These are phyloP conservation scores for Apamea monoglypha DNA, from an alignment of 2,888 invertebrate genomes.

Conservation along the genomic window DNA sequence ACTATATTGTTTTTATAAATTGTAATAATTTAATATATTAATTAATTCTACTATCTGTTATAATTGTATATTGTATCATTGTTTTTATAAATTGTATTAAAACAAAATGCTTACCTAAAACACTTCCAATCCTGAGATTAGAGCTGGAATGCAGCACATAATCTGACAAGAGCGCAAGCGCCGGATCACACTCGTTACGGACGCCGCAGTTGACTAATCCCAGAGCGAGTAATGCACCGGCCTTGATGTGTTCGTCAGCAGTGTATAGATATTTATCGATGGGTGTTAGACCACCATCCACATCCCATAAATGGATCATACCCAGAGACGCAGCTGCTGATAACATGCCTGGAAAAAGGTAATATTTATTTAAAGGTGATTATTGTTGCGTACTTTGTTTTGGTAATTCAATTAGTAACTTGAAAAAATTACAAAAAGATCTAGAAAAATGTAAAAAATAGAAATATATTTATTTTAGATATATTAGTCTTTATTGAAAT, in stretches of 20 bases:
- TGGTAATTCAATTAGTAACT: background rate
- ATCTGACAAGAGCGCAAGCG: constrained; percentile 98
- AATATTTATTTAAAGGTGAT: background rate
- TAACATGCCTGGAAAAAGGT: constrained; percentile 93
- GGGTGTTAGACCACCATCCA: constrained; percentile 99
- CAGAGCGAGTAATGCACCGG: constrained; percentile 98
- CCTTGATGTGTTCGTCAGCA: constrained; percentile 98
- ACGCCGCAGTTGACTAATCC: constrained; percentile 99
- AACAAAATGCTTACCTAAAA: constrained; percentile 87
- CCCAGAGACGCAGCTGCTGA: constrained; percentile 99
- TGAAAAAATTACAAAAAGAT: background rate
- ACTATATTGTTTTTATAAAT: too few species aligned
- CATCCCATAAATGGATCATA: constrained; percentile 99
- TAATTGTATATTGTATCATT: too few species aligned
- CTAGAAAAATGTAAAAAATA: background rate
- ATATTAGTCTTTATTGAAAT: too few species aligned
- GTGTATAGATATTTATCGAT: constrained; percentile 99
- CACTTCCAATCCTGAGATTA: constrained; percentile 96
- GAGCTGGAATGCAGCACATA: constrained; percentile 96
- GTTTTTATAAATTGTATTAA: background rate
- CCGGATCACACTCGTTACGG: constrained; percentile 99
- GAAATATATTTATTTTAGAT: too few species aligned
- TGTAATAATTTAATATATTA: too few species aligned
- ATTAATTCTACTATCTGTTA: too few species aligned
- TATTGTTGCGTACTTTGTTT: background rate